Percentiles rank a stretch among this genome's conserved stretches.
Evolutionary conservation across 2,797 vertebrate species (phyloP).

Genomic region (Sebastes cheni): DNA sequence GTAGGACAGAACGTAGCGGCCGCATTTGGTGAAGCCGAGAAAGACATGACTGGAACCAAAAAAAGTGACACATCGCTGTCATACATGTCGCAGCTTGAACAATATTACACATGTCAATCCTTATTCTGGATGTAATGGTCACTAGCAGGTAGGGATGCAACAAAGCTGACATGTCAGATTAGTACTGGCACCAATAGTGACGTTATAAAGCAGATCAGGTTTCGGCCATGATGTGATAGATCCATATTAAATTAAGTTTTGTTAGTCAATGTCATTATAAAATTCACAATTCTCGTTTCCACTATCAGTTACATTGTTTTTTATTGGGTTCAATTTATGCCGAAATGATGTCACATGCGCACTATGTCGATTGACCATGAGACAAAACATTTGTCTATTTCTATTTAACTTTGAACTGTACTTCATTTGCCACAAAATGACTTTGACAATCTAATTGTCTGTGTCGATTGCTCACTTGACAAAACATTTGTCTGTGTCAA

Average conservation of each 20-base stretch:
- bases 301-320: too few relatives aligned
- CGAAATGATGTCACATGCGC: too few relatives aligned
- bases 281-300: not conserved
- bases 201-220: not conserved
- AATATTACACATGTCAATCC: not conserved
- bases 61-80: not conserved
- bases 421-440: too few relatives aligned
- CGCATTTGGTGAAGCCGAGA: constrained; percentile 95
- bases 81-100: not conserved
- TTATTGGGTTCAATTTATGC: too few relatives aligned
- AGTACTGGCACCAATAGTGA: not conserved
- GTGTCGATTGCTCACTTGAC: too few relatives aligned
- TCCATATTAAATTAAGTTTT: not conserved
- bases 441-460: too few relatives aligned
- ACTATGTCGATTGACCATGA: too few relatives aligned
- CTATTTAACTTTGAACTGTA: too few relatives aligned
- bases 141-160: not conserved
- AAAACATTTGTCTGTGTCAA: too few relatives aligned
- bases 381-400: too few relatives aligned
- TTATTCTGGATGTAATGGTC: not conserved
- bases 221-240: not conserved
- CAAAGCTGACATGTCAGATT: not conserved
- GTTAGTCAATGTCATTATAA: not conserved
- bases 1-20: constrained; percentile 94
- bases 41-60: constrained; percentile 89